Evolutionary conservation across 1,140 invertebrate species (phyloP), one percentile per base, ranked within the genome.

Genomic region (Drepana arcuata): DNA sequence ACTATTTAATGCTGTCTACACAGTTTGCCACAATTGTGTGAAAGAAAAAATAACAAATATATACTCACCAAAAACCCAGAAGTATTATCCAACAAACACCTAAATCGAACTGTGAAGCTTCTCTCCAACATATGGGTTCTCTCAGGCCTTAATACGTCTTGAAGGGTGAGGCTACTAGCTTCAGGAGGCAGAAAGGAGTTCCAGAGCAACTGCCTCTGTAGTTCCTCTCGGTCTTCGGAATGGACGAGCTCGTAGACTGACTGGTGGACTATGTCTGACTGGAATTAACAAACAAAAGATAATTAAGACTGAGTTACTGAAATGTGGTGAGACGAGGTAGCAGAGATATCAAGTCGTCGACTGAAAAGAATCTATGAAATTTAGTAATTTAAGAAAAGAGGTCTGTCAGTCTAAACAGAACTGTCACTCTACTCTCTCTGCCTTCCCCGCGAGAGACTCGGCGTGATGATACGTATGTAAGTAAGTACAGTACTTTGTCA

Each of bases 251-350:
- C 97, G 87, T 98, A 98, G 12, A 99, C 96, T 45, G 95, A 97
- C 80, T 99, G 97, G 81, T 99, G 97, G 26, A 99, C 96, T 50
- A 99, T 98, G 83, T 99, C 98, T 40, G 97, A 99, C 97, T 99
- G 87, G 24, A 90, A 88, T 26, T 30, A 36, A 39, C n/a, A n/a
- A 38, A 10, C 29, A 32, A 21, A 35, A 44, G 16, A 36, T 21
- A 12, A 32, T 28, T 28, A 27, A 31, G 15, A 10, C 11, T 38
- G n/a, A n/a, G n/a, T n/a, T n/a, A n/a, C n/a, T n/a, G n/a, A n/a
- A n/a, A n/a, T n/a, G n/a, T n/a, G n/a, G n/a, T n/a, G n/a, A n/a
- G n/a, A n/a, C n/a, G n/a, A n/a, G n/a, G n/a, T n/a, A n/a, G n/a
- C n/a, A n/a, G n/a, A n/a, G n/a, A n/a, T n/a, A n/a, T n/a, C n/a